Conservation (phyloP, 2,113 vertebrate species). For the Carollia perspicillata region DNA sequence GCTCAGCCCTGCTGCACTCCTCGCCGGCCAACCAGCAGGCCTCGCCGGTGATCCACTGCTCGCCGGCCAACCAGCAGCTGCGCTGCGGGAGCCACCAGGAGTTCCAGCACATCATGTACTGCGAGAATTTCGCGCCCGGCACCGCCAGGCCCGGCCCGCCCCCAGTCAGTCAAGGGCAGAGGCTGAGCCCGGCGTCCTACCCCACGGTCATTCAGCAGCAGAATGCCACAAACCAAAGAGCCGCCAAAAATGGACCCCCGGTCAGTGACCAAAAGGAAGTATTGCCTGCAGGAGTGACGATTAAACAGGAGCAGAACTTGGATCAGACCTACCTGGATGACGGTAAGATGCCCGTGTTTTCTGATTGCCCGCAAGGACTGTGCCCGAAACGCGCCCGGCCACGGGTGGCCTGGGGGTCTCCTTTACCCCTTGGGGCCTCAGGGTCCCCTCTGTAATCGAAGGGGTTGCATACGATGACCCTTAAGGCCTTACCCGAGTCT, state of each 20-base stretch:
- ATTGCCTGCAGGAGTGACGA: constrained; percentile 87
- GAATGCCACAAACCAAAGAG: constrained; percentile 81
- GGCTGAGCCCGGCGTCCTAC: constrained; percentile 84
- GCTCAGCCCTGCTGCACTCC: constrained; percentile 77
- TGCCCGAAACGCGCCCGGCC: accelerated
- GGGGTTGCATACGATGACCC: neutral
- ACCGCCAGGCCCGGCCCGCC: constrained; percentile 78
- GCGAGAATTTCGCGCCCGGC: constrained; percentile 85
- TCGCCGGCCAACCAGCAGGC: constrained; percentile 84
- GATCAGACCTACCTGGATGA: constrained; percentile 99
- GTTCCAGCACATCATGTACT: constrained; percentile 93
- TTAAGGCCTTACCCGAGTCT: neutral
- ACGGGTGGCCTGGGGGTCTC: neutral
- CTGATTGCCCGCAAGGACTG: accelerated
- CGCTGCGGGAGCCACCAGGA: constrained; percentile 87
- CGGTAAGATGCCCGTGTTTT: constrained; percentile 81
- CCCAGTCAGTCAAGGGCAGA: constrained; percentile 79
- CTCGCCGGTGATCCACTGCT: constrained; percentile 95
- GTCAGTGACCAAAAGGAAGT: constrained; percentile 83
- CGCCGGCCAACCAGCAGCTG: constrained; percentile 90
- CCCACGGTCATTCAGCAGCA: constrained; percentile 96
- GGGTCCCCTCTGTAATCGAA: neutral
- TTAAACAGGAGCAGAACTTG: constrained; percentile 96
- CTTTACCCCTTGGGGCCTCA: neutral
- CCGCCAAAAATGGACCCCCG: constrained; percentile 84